Percentiles rank a stretch among this genome's conserved stretches.
phyloP scores from a whole-genome alignment of 2,797 vertebrate species.

The Argya squamiceps region DNA sequence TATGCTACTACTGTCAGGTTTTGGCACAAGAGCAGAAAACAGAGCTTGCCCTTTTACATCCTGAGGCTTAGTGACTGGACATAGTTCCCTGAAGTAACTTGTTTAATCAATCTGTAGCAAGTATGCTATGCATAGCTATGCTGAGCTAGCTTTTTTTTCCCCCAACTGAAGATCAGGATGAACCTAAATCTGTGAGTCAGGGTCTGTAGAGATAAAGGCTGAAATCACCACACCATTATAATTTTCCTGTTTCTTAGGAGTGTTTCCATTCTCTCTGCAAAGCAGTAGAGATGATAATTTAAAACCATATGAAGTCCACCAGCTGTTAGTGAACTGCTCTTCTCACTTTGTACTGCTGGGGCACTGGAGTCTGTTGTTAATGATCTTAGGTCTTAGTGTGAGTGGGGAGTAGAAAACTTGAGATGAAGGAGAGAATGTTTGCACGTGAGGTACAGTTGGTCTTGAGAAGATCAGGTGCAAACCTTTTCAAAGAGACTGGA shows the following conservation, averaged over 20 bases:
- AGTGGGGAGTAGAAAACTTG: neutral
- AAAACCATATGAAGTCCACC: neutral
- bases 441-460: neutral
- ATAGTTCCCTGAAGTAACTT: neutral
- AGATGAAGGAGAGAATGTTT: neutral
- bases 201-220: neutral
- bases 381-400: neutral
- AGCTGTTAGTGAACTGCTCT: neutral
- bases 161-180: neutral
- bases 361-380: neutral
- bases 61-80: neutral
- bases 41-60: neutral
- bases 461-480: neutral
- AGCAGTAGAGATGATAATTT: neutral
- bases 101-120: neutral
- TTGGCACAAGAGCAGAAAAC: neutral
- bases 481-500: neutral
- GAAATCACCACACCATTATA: neutral
- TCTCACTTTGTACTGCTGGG: neutral
- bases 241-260: neutral
- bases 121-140: neutral
- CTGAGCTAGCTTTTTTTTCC: neutral
- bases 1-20: neutral
- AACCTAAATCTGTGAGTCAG: neutral
- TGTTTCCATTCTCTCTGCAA: neutral